Evolutionary conservation across 2,888 invertebrate genomes (phyloP).

Genomic region (Strigamia maritima): DNA sequence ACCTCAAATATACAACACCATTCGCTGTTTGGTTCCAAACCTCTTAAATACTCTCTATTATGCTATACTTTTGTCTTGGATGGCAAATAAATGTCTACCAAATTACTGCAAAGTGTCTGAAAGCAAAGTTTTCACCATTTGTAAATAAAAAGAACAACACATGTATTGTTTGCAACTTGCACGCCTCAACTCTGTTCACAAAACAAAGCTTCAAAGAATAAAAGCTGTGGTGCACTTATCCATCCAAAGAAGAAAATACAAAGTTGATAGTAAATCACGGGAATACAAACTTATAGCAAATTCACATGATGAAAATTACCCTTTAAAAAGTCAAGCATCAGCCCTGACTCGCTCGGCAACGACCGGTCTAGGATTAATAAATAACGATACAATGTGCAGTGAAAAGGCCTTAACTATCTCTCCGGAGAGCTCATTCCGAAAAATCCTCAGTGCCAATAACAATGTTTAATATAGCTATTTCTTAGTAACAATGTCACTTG

Average conservation of each 20-base stretch:
- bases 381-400: not conserved
- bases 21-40: not conserved
- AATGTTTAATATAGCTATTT: constrained; percentile 1
- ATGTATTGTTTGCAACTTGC: not conserved
- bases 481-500: not conserved
- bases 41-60: not conserved
- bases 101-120: not conserved
- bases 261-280: too few species aligned
- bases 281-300: too few species aligned
- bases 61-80: not conserved
- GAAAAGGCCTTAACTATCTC: not conserved
- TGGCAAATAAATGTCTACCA: not conserved
- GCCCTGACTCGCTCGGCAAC: not conserved
- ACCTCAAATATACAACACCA: not conserved
- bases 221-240: too few species aligned
- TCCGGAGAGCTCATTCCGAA: not conserved
- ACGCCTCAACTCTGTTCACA: too few species aligned
- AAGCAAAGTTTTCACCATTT: not conserved
- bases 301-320: not conserved
- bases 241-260: too few species aligned
- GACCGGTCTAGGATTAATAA: not conserved
- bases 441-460: constrained; percentile 16
- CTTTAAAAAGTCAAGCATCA: not conserved
- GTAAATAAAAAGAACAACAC: not conserved
- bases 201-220: too few species aligned